These are phyloP conservation scores for Eunapius fragilis DNA, from an alignment of 37 sponge, comb jelly and placozoan species.

Conservation along the genomic window DNA sequence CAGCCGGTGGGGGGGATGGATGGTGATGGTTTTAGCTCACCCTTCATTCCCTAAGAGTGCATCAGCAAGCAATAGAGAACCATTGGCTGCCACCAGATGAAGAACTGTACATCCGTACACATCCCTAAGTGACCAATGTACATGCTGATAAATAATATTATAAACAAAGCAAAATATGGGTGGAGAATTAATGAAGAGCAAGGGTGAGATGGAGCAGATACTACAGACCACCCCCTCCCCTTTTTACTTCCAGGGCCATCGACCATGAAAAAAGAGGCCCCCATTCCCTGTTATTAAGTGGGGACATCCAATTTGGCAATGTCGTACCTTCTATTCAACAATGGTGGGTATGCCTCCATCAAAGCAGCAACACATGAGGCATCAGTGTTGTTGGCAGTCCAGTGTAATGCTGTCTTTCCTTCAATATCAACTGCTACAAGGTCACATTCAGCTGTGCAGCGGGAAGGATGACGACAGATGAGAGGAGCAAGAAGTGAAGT, in stretches of 20 bases:
- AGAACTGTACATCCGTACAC: constrained; percentile 59
- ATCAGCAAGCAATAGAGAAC: constrained; percentile 41
- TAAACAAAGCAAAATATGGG: too few species aligned
- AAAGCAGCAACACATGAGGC: constrained; percentile 53
- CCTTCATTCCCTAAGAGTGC: constrained; percentile 53
- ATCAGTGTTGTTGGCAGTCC: constrained; percentile 75
- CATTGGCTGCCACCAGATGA: constrained; percentile 65
- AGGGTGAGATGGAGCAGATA: too few species aligned
- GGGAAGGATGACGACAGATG: background rate
- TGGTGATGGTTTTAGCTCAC: constrained; percentile 4
- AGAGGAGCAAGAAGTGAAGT: background rate
- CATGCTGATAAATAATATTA: too few species aligned
- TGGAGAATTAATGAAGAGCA: background rate
- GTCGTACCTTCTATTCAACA: constrained; percentile 69
- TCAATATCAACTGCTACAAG: constrained; percentile 77
- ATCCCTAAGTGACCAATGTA: constrained; percentile 45
- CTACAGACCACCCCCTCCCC: too few species aligned
- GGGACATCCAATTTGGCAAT: too few species aligned
- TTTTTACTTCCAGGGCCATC: too few species aligned
- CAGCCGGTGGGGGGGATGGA: too few species aligned
- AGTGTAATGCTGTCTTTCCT: constrained; percentile 87
- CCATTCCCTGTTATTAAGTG: too few species aligned
- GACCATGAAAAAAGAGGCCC: too few species aligned
- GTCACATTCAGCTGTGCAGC: constrained; percentile 54
- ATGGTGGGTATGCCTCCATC: constrained; percentile 60